phyloP scores from a whole-genome alignment of 2,888 invertebrate genomes.

The Therioaphis trifolii region DNA sequence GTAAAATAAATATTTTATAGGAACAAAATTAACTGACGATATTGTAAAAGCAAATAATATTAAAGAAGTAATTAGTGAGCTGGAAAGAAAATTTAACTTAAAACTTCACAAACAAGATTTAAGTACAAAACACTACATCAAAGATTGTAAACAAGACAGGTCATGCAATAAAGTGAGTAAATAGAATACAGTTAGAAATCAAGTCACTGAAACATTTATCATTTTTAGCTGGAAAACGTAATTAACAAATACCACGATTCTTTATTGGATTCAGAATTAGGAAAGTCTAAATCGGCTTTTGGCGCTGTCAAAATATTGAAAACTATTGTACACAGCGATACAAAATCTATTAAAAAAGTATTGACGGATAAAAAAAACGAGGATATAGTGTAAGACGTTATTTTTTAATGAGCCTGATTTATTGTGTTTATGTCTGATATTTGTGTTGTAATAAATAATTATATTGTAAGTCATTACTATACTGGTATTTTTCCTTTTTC shows the following conservation, averaged over 20 bases:
- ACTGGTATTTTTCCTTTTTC: too few species aligned
- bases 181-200: not conserved
- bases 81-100: conserved; percentile 64
- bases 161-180: conserved; percentile 34
- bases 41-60: conserved; percentile 65
- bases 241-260: conserved; percentile 72
- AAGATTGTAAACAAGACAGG: conserved; percentile 64
- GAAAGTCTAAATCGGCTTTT: conserved; percentile 75
- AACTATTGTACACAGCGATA: conserved; percentile 73
- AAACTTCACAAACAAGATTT: conserved; percentile 67
- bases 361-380: conserved; percentile 73
- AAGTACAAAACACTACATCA: conserved; percentile 66
- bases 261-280: conserved; percentile 73
- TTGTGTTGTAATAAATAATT: not conserved
- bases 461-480: not conserved
- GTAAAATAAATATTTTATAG: not conserved
- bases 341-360: conserved; percentile 74
- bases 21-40: conserved; percentile 26
- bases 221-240: conserved; percentile 71
- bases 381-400: conserved; percentile 71
- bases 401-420: conserved; percentile 9
- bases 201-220: conserved; percentile 33
- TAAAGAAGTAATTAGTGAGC: conserved; percentile 66
- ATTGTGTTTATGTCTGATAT: not conserved
- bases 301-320: conserved; percentile 76